phyloP scores from a whole-genome alignment of 2,797 vertebrate genomes.

The Sebastes nivosus region DNA sequence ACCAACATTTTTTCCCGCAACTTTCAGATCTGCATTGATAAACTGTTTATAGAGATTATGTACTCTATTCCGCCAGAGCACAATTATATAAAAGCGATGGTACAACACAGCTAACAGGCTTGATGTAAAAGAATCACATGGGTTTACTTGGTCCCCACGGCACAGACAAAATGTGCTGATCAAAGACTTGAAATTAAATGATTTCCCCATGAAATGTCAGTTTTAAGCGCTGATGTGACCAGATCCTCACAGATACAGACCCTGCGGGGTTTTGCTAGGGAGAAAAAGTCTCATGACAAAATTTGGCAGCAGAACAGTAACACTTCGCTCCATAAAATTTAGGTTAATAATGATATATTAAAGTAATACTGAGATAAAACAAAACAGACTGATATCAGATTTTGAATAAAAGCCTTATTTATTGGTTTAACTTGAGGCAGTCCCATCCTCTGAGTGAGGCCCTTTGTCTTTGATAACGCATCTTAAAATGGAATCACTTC shows the following conservation, averaged over 20 bases:
- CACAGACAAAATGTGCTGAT: background rate
- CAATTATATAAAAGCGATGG: background rate
- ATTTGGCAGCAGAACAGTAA: background rate
- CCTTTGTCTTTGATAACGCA: conserved; percentile 16
- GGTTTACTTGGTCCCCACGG: background rate
- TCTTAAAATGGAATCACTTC: conserved; percentile 27
- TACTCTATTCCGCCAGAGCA: background rate
- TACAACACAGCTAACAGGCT: background rate
- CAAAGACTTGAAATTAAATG: background rate
- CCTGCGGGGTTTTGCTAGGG: background rate
- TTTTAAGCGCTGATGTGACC: background rate
- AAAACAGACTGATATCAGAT: background rate
- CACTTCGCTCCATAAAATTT: background rate
- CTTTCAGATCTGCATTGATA: background rate
- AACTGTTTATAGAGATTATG: background rate
- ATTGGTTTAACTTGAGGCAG: background rate
- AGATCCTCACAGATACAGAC: background rate
- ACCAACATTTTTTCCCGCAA: background rate
- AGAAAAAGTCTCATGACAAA: background rate
- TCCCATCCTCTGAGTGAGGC: background rate
- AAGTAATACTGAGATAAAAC: background rate
- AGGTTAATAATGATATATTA: background rate
- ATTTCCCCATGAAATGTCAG: background rate
- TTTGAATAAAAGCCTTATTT: background rate
- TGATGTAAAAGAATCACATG: background rate